Evolutionary conservation across 2,888 invertebrate genomes (phyloP).

Genomic region (Macrophya annulata): DNA sequence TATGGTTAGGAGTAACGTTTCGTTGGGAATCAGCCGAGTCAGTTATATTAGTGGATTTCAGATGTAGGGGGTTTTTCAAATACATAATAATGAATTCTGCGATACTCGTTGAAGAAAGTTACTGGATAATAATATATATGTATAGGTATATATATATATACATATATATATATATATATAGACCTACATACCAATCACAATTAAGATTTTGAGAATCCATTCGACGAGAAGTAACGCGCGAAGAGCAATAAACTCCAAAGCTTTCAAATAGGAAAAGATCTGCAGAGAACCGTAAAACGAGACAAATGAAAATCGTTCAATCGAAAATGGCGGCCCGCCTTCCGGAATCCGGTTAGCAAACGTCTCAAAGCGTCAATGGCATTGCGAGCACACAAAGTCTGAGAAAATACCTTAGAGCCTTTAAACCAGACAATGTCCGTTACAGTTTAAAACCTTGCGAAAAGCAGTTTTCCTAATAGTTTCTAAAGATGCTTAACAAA

Average conservation of each 20-base stretch:
- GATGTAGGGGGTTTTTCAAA: not conserved
- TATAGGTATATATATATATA: not conserved
- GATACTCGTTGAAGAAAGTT: not conserved
- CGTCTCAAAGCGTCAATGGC: constrained; percentile 51
- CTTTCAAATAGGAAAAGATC: constrained; percentile 40
- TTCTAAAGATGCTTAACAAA: constrained; percentile 3
- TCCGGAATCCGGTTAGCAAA: constrained; percentile 50
- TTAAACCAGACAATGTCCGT: constrained; percentile 42
- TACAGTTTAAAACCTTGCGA: not conserved
- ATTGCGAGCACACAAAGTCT: constrained; percentile 33
- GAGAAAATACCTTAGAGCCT: constrained; percentile 37
- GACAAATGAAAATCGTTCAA: constrained; percentile 52
- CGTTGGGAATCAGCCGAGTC: no score
- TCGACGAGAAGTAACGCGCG: constrained; percentile 25
- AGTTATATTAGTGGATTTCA: not conserved
- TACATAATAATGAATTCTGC: not conserved
- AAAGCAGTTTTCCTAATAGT: constrained; percentile 10
- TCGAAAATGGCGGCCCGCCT: constrained; percentile 48
- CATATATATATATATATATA: not conserved
- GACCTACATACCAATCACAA: constrained; percentile 23
- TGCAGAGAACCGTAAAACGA: constrained; percentile 53
- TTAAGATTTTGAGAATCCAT: constrained; percentile 44
- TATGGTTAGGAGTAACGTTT: not conserved
- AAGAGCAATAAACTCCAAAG: constrained; percentile 43
- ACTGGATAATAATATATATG: no score